phyloP scores from a whole-genome alignment of 2,888 invertebrate species.

The Andrena camellia region DNA sequence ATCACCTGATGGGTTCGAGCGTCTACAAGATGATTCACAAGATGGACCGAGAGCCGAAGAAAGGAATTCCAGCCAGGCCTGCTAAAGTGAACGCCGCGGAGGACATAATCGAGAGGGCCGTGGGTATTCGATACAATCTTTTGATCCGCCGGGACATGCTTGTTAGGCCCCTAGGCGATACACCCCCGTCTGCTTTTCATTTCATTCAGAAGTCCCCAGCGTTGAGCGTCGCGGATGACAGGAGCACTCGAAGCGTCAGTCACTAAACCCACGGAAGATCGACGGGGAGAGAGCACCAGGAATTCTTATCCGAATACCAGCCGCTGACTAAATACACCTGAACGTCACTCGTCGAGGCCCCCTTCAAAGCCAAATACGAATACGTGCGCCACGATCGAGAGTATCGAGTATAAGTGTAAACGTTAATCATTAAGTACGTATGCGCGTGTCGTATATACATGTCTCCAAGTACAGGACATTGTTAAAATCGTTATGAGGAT shows the following conservation, averaged over 20 bases:
- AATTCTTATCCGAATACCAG: slow-evolving; percentile 5
- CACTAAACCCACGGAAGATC: slow-evolving; percentile 64
- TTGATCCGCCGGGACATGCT: not conserved
- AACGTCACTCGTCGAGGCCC: not conserved
- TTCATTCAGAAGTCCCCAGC: slow-evolving; percentile 81
- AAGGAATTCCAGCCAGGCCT: slow-evolving; percentile 89
- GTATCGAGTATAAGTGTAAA: slow-evolving; percentile 31
- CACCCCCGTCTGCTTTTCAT: not conserved
- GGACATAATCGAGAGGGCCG: slow-evolving; percentile 86
- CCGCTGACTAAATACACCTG: slow-evolving; percentile 4
- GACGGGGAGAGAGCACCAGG: slow-evolving; percentile 9
- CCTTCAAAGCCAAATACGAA: slow-evolving; percentile 9
- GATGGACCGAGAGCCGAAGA: slow-evolving; percentile 89
- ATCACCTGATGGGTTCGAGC: slow-evolving; percentile 92
- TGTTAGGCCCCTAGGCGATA: not conserved
- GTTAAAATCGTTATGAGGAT: slow-evolving; percentile 26
- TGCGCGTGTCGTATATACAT: slow-evolving; percentile 53
- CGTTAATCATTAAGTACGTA: slow-evolving; percentile 43
- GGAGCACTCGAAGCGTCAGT: slow-evolving; percentile 78
- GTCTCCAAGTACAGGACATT: slow-evolving; percentile 33
- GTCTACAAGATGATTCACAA: slow-evolving; percentile 93
- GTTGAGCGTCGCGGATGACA: slow-evolving; percentile 77
- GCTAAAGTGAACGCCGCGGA: slow-evolving; percentile 89
- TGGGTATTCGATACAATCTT: slow-evolving; percentile 64
- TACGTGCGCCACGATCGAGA: slow-evolving; percentile 40